These are phyloP conservation scores for Phalera bucephala DNA, from an alignment of 2,888 invertebrate genomes.

Conservation along the genomic window DNA sequence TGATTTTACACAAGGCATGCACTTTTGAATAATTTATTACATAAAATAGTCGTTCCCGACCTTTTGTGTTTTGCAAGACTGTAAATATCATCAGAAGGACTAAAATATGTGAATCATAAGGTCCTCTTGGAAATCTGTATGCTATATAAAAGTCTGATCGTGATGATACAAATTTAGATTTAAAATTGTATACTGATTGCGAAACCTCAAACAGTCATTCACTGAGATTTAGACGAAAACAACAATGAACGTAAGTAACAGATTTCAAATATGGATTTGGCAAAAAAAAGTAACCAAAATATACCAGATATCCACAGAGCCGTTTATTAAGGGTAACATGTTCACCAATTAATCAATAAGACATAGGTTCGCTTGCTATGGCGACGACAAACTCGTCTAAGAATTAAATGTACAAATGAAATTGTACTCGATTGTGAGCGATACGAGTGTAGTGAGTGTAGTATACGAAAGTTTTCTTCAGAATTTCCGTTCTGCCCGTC, in stretches of 20 bases:
- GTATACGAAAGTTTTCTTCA: constrained; percentile 22
- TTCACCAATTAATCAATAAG: constrained; percentile 65
- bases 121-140: no score
- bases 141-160: no score
- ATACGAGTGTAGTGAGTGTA: constrained; percentile 14
- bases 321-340: constrained; percentile 49
- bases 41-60: no score
- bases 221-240: not conserved
- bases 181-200: no score
- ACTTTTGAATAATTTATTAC: no score
- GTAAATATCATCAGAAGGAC: no score
- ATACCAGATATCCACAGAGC: constrained; percentile 19
- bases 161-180: no score
- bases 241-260: not conserved
- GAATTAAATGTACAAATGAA: constrained; percentile 35
- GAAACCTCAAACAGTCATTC: no score
- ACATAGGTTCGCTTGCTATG: constrained; percentile 48
- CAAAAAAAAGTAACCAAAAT: constrained; percentile 18
- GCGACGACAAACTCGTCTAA: constrained; percentile 31
- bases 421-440: constrained; percentile 18
- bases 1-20: no score
- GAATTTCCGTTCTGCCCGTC: constrained; percentile 9
- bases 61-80: no score
- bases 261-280: no score
- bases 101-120: no score